A percentile compares a stretch with the other conserved stretches of the same genome.
Evolutionary conservation across 2,797 vertebrate species (phyloP).

Genomic region (Delichon dasypus): DNA sequence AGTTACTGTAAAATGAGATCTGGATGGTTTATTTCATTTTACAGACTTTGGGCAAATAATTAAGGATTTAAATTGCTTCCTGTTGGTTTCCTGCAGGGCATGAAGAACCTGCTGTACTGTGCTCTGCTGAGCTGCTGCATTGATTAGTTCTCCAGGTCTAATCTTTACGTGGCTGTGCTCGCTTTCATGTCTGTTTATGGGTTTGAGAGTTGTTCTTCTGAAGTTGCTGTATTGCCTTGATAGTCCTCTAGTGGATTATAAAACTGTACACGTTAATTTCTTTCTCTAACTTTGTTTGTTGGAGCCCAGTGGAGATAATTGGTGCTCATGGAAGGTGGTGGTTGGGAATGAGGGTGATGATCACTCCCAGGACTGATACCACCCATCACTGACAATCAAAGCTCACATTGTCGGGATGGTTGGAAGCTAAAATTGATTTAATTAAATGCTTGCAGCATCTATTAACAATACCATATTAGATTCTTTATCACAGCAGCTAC

Average conservation of each 20-base stretch:
- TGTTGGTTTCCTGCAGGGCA: slow-evolving; percentile 46
- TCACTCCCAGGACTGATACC: neutral
- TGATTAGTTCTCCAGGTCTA: slow-evolving; percentile 45
- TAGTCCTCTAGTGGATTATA: slow-evolving; percentile 42
- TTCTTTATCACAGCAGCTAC: neutral
- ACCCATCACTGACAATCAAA: neutral
- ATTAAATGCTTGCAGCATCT: slow-evolving; percentile 11
- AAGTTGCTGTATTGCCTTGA: neutral
- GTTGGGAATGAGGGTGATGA: neutral
- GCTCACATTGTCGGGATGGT: neutral
- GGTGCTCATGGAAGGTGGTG: neutral
- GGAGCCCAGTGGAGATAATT: neutral
- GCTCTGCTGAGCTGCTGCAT: slow-evolving; percentile 22
- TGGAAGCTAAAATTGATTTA: neutral
- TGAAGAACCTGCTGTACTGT: neutral
- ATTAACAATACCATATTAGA: neutral
- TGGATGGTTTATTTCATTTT: slow-evolving; percentile 57
- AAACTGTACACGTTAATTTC: neutral
- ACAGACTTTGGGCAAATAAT: slow-evolving; percentile 56
- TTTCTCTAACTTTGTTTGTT: neutral
- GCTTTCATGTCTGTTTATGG: neutral
- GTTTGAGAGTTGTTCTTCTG: neutral
- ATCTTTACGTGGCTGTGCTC: slow-evolving; percentile 34
- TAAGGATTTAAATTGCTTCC: slow-evolving; percentile 62
- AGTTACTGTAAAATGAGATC: slow-evolving; percentile 45